Conservation (phyloP, 2,888 invertebrate genomes). For the Clistopyga incitator region DNA sequence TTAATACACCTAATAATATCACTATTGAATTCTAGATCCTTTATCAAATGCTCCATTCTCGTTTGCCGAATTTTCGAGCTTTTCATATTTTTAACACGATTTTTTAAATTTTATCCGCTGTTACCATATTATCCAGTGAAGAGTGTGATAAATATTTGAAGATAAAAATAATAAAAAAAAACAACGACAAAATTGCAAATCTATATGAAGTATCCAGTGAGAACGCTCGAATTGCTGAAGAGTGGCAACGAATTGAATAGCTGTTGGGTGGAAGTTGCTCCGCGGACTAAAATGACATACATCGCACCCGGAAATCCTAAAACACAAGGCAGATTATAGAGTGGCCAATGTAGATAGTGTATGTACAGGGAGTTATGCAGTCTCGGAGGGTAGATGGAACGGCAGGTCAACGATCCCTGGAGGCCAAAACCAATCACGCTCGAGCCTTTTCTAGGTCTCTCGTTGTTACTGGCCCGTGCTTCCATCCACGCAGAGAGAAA, state of each 20-base stretch:
- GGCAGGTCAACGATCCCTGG: constrained; percentile 70
- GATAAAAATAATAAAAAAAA: too few species aligned
- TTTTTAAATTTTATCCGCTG: too few species aligned
- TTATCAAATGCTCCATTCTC: too few species aligned
- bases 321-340: not conserved
- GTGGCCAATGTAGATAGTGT: constrained; percentile 4
- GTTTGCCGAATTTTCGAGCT: too few species aligned
- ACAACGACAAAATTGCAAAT: too few species aligned
- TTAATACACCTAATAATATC: too few species aligned
- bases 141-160: too few species aligned
- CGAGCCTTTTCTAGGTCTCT: constrained; percentile 66
- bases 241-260: not conserved
- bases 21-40: too few species aligned
- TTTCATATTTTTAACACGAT: too few species aligned
- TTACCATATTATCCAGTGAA: too few species aligned
- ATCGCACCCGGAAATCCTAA: constrained; percentile 28
- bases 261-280: not conserved
- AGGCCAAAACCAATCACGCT: constrained; percentile 72
- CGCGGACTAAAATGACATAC: not conserved
- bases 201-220: too few species aligned
- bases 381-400: constrained; percentile 51
- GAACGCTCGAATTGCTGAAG: not conserved
- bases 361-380: constrained; percentile 28
- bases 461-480: constrained; percentile 66
- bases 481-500: constrained; percentile 38